These are phyloP conservation scores for Cardiocondyla obscurior DNA, from an alignment of 1,140 invertebrate species.

Conservation along the genomic window DNA sequence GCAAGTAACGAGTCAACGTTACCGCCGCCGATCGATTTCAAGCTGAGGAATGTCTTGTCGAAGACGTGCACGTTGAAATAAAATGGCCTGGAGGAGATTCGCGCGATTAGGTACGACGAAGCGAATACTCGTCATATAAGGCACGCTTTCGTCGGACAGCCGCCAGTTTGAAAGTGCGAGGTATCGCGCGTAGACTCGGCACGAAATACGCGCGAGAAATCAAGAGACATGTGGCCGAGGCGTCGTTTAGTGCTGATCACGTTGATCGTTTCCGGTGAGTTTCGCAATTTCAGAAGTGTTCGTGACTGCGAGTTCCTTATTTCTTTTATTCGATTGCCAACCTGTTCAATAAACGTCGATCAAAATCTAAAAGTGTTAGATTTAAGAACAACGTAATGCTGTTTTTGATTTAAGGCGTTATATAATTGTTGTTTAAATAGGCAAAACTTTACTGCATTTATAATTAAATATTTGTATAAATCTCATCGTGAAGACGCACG, in stretches of 20 bases:
- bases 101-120: constrained; percentile 26
- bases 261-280: constrained; percentile 65
- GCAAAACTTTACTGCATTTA: too few relatives aligned
- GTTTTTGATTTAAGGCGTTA: neutral
- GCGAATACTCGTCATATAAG: constrained; percentile 76
- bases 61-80: constrained; percentile 67
- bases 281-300: neutral
- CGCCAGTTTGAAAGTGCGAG: constrained; percentile 81
- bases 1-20: too few relatives aligned
- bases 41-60: constrained; percentile 24
- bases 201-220: constrained; percentile 34
- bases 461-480: too few relatives aligned
- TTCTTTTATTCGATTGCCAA: neutral
- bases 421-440: neutral
- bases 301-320: neutral
- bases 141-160: constrained; percentile 72
- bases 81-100: constrained; percentile 53
- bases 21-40: too few relatives aligned
- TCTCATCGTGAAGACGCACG: too few relatives aligned
- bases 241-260: constrained; percentile 46
- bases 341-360: neutral
- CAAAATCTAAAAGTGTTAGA: neutral
- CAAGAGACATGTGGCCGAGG: constrained; percentile 67
- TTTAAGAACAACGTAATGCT: neutral
- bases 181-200: constrained; percentile 60